These are phyloP conservation scores for Galaxea fascicularis DNA, from an alignment of 92 coral and sea anemone species.

Conservation along the genomic window DNA sequence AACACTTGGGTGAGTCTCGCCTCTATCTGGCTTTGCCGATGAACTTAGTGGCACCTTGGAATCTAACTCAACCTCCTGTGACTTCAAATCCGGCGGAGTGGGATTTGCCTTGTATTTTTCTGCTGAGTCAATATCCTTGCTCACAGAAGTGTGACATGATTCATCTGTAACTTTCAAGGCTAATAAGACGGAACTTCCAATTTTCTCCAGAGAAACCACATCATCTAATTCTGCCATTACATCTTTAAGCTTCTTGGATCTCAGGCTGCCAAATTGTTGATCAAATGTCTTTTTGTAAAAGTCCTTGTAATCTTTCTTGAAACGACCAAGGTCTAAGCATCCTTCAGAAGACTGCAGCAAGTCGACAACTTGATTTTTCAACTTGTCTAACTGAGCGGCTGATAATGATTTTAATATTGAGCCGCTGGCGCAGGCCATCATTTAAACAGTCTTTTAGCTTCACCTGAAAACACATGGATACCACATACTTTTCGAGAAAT, in stretches of 20 bases:
- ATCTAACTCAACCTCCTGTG: background rate
- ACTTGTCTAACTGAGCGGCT: background rate
- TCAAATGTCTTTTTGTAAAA: background rate
- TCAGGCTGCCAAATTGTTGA: background rate
- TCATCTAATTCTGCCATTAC: conserved; percentile 16
- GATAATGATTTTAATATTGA: background rate
- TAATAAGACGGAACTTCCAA: background rate
- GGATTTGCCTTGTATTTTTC: background rate
- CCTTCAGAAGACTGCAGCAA: conserved; percentile 5
- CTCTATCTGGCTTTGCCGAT: background rate
- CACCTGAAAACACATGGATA: no score
- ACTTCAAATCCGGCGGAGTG: background rate
- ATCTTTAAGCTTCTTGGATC: background rate
- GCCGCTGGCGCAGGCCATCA: conserved; percentile 15
- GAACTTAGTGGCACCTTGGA: background rate
- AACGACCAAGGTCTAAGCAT: conserved; percentile 2
- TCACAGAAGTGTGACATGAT: background rate
- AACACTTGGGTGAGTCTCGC: background rate
- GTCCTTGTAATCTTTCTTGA: conserved; percentile 11
- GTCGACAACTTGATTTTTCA: conserved; percentile 14
- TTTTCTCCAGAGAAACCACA: background rate
- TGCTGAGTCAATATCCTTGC: background rate
- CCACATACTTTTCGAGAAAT: no score
- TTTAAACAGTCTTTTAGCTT: no score
- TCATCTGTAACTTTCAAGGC: conserved; percentile 18